Percentiles rank a stretch among this genome's conserved stretches.
Evolutionary conservation across 2,888 invertebrate species (phyloP).

Genomic region (Harpalus rufipes): DNA sequence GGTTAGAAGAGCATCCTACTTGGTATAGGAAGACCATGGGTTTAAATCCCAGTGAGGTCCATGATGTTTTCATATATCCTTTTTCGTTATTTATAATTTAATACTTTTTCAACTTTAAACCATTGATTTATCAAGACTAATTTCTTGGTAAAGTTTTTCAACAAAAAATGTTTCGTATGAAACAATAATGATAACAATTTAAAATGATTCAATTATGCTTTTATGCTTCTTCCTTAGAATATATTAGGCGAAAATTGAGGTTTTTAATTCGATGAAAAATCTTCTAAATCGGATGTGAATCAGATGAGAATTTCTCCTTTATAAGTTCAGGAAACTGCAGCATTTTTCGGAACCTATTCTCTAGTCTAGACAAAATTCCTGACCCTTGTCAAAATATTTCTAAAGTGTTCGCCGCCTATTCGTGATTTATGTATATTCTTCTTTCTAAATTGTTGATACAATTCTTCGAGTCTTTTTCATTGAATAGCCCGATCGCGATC

Average conservation of each 20-base stretch:
- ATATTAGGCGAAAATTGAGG: not conserved
- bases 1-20: too few species aligned
- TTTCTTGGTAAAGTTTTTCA: too few species aligned
- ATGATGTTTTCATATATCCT: too few species aligned
- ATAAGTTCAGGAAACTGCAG: not conserved
- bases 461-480: not conserved
- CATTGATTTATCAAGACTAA: too few species aligned
- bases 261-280: not conserved
- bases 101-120: too few species aligned
- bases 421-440: not conserved
- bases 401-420: not conserved
- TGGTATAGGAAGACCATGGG: too few species aligned
- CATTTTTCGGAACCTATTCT: not conserved
- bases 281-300: not conserved
- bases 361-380: not conserved
- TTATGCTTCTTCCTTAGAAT: too few species aligned
- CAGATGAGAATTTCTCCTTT: not conserved
- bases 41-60: too few species aligned
- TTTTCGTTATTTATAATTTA: too few species aligned
- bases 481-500: not conserved
- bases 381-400: constrained; percentile 5
- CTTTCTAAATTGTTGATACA: not conserved
- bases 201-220: too few species aligned
- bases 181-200: too few species aligned
- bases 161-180: too few species aligned